Percentiles rank a stretch among this genome's conserved stretches.
These are phyloP conservation scores for Geotrypetes seraphini DNA, from an alignment of 2,797 vertebrate genomes.

Conservation along the genomic window DNA sequence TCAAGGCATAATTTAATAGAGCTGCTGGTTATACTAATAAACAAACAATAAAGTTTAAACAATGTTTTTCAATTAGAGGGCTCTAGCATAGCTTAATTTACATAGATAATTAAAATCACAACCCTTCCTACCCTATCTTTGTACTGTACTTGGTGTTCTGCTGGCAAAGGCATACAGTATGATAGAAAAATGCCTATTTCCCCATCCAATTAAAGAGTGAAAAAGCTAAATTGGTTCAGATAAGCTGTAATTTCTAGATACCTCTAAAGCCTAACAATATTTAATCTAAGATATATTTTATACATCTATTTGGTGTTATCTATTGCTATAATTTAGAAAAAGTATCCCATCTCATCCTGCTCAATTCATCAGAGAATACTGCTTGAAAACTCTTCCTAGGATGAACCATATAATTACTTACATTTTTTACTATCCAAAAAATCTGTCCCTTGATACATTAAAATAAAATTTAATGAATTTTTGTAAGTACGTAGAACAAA, in stretches of 20 bases:
- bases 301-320: too few relatives aligned
- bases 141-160: conserved; percentile 33
- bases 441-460: too few relatives aligned
- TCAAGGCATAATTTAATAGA: conserved; percentile 35
- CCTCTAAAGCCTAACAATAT: conserved; percentile 1
- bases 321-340: too few relatives aligned
- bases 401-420: too few relatives aligned
- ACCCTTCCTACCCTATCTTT: conserved; percentile 30
- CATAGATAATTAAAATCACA: conserved; percentile 43
- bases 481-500: too few relatives aligned
- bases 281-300: not conserved
- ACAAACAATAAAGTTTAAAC: conserved; percentile 43
- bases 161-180: conserved; percentile 5
- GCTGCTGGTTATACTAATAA: conserved; percentile 41
- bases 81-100: conserved; percentile 40
- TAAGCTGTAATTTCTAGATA: not conserved
- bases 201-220: conserved; percentile 9
- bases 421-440: too few relatives aligned
- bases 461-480: too few relatives aligned
- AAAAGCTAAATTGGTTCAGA: not conserved
- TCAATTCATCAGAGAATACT: too few relatives aligned
- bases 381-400: too few relatives aligned
- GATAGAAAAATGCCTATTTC: conserved; percentile 8
- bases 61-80: conserved; percentile 42
- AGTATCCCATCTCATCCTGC: too few relatives aligned